A percentile compares a stretch with the other conserved stretches of the same genome.
Conservation (phyloP, 2,797 vertebrate genomes). For the Paratrypauchen microcephalus region DNA sequence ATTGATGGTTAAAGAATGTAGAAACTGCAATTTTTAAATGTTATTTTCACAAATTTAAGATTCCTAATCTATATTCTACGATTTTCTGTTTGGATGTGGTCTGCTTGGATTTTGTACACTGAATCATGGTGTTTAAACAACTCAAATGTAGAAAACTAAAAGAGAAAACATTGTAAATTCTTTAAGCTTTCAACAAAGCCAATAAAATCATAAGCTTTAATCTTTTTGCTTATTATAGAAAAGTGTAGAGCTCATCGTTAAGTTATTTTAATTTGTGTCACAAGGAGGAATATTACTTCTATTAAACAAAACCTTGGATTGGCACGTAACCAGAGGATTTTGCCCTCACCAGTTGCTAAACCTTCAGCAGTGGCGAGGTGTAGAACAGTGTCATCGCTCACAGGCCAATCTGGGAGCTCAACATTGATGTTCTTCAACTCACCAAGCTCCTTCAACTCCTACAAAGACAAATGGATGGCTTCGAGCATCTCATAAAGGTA, state of each 20-base stretch:
- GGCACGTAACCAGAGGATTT: not conserved
- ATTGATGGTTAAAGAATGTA: not conserved
- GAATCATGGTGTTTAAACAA: not conserved
- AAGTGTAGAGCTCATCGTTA: not conserved
- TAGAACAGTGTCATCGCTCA: slow-evolving; percentile 87
- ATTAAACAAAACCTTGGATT: not conserved
- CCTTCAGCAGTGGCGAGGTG: slow-evolving; percentile 86
- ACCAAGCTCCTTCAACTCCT: slow-evolving; percentile 81
- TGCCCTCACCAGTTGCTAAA: slow-evolving; percentile 78
- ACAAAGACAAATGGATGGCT: not conserved
- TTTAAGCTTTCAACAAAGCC: not conserved
- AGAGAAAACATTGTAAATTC: no score
- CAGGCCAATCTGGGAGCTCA: slow-evolving; percentile 83
- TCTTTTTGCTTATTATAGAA: not conserved
- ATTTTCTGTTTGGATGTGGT: not conserved
- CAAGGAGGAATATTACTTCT: not conserved
- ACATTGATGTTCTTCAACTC: slow-evolving; percentile 76
- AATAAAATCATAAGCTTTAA: not conserved
- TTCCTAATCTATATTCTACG: not conserved
- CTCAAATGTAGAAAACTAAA: no score
- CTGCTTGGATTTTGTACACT: not conserved
- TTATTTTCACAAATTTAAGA: not conserved
- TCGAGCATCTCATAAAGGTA: not conserved
- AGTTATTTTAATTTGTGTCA: not conserved
- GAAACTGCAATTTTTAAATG: not conserved